Evolutionary conservation across 2,888 invertebrate species (phyloP).

Genomic region (Nephrotoma flavescens): DNA sequence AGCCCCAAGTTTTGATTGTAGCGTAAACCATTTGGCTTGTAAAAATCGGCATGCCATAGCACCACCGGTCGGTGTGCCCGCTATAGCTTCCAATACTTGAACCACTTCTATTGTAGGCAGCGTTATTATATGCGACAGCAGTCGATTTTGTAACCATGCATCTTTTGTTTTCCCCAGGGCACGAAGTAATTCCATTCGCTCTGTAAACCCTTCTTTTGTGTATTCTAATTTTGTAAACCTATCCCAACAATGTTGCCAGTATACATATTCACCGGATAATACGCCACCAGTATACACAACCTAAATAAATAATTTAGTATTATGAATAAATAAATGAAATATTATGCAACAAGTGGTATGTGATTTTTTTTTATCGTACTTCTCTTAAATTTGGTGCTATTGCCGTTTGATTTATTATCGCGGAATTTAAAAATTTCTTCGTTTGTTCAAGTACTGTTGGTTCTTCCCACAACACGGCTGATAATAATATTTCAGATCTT

Average conservation of each 20-base stretch:
- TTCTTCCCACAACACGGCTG: conserved; percentile 32
- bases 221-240: conserved; percentile 27
- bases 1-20: conserved; percentile 28
- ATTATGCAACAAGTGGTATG: background rate
- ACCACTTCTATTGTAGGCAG: conserved; percentile 30
- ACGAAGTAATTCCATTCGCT: conserved; percentile 30
- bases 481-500: conserved; percentile 28
- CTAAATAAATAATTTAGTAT: conserved; percentile 15
- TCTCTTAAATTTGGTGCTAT: conserved; percentile 30
- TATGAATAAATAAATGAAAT: background rate
- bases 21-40: conserved; percentile 32
- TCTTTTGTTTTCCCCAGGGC: conserved; percentile 32
- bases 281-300: conserved; percentile 33
- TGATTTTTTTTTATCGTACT: conserved; percentile 16
- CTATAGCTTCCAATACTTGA: conserved; percentile 32
- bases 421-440: conserved; percentile 28
- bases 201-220: conserved; percentile 28
- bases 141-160: conserved; percentile 32
- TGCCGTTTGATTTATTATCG: conserved; percentile 25
- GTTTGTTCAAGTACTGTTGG: conserved; percentile 27
- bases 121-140: conserved; percentile 31
- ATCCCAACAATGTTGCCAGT: conserved; percentile 33
- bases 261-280: conserved; percentile 30
- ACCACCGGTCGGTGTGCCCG: conserved; percentile 32
- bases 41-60: conserved; percentile 33